Base-by-base conservation (phyloP, 2,797 vertebrate genomes). In the Apodemus agrarius region DNA sequence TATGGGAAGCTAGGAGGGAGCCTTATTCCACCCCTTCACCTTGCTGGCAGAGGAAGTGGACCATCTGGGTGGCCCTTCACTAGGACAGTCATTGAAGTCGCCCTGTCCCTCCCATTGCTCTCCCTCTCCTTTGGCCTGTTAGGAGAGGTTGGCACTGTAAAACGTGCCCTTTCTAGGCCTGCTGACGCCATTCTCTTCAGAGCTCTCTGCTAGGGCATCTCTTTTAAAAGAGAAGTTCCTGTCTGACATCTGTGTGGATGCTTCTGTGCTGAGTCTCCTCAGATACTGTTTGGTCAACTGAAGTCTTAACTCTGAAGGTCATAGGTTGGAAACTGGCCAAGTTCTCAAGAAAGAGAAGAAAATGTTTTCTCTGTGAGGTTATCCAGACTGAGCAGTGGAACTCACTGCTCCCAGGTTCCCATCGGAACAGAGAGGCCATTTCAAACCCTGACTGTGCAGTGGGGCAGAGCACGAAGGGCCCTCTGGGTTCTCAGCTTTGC, bases 201-300 rank as follows among this genome's bases (percentile, higher is more conserved):
- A 92, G 93, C 95, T 96, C 95, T 97, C 93, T 97, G 93, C 96
- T 97, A 98, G 95, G 98, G 57, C 74, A 93, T 97, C 94, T 98
- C 97, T 97, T 97, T 97, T 97, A 97, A 93, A 97, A 98, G 96
- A 97, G 94, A 98, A 95, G 93, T 1, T 94, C 97, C 97, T 95
- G 93, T 96, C 91, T 96, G 93, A 93, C 93, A 2, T 83, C 92
- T 21, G 0, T 80, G 83, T 65, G 86, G 95, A 82, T 98, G 90
- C 93, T 93, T 98, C 94, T 97, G 63, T 96, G 75, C 7, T 97
- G 83, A 95, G 96, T 97, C 92, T 98, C 8, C 26, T 81, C 96
- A 92, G 63, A 90, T 97, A 96, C 95, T 98, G 79, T 98, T 97
- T 95, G 97, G 97, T 96, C 93, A 98, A 81, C 72, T 86, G 93